Evolutionary conservation across 2,113 vertebrate species (phyloP).

Genomic region (Edolisoma coerulescens): DNA sequence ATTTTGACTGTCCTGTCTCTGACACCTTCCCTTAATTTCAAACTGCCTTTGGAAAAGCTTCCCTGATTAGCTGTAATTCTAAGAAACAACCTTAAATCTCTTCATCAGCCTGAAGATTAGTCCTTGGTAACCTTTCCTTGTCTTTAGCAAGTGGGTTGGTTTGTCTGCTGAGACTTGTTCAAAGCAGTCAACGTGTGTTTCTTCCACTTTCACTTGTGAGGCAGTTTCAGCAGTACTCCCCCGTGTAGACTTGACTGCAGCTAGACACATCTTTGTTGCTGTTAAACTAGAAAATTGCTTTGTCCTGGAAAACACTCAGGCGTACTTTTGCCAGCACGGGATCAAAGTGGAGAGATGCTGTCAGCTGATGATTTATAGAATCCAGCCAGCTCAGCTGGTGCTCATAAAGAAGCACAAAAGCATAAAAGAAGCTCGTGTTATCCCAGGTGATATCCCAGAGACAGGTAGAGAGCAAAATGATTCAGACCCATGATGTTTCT

Average conservation of each 20-base stretch:
- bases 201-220: background rate
- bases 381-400: background rate
- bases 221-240: background rate
- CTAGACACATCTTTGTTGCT: background rate
- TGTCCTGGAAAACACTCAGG: background rate
- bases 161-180: background rate
- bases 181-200: background rate
- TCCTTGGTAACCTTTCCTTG: background rate
- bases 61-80: background rate
- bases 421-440: background rate
- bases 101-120: background rate
- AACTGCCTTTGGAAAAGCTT: background rate
- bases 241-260: background rate
- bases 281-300: background rate
- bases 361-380: background rate
- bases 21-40: background rate
- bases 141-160: background rate
- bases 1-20: background rate
- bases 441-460: background rate
- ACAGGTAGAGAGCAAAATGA: background rate
- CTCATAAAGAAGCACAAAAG: background rate
- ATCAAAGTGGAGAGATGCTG: background rate
- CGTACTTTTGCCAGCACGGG: background rate
- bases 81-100: background rate
- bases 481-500: background rate